Conservation (phyloP, 2,113 vertebrate genomes). For the Falco punctatus region DNA sequence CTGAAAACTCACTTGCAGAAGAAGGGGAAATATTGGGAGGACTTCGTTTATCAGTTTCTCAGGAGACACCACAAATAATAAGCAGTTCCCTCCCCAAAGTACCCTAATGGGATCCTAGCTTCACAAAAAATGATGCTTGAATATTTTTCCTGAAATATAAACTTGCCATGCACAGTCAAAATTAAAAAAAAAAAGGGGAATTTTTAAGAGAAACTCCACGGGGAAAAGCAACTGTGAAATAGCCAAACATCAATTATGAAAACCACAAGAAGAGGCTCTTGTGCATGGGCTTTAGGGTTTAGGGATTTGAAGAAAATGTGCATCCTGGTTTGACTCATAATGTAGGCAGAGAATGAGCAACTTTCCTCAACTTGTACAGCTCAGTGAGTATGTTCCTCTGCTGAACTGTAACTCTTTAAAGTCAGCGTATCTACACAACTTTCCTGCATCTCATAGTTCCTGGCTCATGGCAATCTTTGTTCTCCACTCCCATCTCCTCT, state of each 20-base stretch:
- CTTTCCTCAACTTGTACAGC: not conserved
- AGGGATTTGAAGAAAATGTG: slow-evolving; percentile 35
- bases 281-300: not conserved
- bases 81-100: not conserved
- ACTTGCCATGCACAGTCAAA: slow-evolving; percentile 14
- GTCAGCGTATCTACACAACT: not conserved
- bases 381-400: not conserved
- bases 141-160: slow-evolving; percentile 31
- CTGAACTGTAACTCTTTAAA: slow-evolving; percentile 12
- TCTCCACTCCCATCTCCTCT: not conserved
- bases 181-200: slow-evolving; percentile 39
- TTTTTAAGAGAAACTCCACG: slow-evolving; percentile 50
- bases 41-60: slow-evolving; percentile 12
- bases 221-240: slow-evolving; percentile 32
- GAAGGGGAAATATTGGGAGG: not conserved
- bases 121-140: slow-evolving; percentile 1
- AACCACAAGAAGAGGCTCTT: slow-evolving; percentile 42
- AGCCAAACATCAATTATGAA: slow-evolving; percentile 54
- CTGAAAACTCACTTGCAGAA: not conserved
- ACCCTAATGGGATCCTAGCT: not conserved
- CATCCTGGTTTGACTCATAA: slow-evolving; percentile 39
- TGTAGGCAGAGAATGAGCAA: slow-evolving; percentile 42
- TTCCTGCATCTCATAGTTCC: not conserved
- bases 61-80: not conserved
- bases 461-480: not conserved